These are phyloP conservation scores for Cryptocephalus moraei DNA, from an alignment of 2,888 invertebrate genomes.

Conservation along the genomic window DNA sequence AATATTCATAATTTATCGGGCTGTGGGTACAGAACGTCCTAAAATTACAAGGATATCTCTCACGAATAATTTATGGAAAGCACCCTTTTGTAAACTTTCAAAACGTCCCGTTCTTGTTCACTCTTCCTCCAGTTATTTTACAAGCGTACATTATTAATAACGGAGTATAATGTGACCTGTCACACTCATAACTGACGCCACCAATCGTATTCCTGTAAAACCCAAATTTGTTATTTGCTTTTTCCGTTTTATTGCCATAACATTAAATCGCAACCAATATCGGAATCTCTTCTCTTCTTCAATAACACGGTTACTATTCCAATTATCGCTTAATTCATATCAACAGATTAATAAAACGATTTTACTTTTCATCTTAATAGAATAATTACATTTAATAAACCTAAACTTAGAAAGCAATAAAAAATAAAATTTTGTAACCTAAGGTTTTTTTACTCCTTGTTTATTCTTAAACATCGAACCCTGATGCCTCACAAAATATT, in stretches of 20 bases:
- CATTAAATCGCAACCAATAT: not conserved
- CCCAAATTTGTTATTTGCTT: not conserved
- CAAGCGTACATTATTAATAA: too few species aligned
- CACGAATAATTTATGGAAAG: too few species aligned
- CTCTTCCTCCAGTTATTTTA: too few species aligned
- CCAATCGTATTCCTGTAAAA: not conserved
- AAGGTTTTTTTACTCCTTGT: slow-evolving; percentile 8
- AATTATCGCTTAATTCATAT: not conserved
- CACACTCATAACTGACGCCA: not conserved
- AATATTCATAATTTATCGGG: too few species aligned
- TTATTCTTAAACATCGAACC: slow-evolving; percentile 20
- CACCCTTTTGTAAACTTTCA: too few species aligned
- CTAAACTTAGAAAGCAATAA: slow-evolving; percentile 17
- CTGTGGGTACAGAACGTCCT: too few species aligned
- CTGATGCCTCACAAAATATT: slow-evolving; percentile 27
- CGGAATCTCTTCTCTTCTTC: too few species aligned
- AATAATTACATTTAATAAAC: slow-evolving; percentile 6
- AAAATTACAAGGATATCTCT: too few species aligned
- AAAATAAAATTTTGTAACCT: slow-evolving; percentile 17
- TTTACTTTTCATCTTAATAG: not conserved
- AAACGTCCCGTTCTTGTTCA: too few species aligned
- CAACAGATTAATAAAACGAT: slow-evolving; percentile 2
- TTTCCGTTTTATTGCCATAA: slow-evolving; percentile 3
- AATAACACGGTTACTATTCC: too few species aligned
- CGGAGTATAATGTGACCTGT: not conserved